Base-by-base conservation (phyloP, 2,113 vertebrate genomes). In the Chloroceryle aenea region DNA sequence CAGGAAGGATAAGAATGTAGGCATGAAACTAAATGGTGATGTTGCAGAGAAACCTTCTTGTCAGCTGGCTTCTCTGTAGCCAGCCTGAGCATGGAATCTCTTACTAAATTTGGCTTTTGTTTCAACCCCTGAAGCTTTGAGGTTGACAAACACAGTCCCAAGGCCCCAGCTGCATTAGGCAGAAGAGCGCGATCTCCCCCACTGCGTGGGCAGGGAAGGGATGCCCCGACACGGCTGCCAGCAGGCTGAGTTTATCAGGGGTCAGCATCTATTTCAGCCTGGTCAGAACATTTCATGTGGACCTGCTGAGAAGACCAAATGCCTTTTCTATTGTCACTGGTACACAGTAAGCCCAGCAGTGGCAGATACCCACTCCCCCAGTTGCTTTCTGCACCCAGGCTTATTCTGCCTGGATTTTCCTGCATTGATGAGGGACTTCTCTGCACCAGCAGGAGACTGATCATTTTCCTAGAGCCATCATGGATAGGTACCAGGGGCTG, bases 321-420 rank as follows among this genome's bases (percentile, higher is more conserved):
- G 17, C 47, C 19, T 79, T 84, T 74, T 69, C 38, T 16, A 4
- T 64, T 52, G 78, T 26, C 26, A 2, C 29, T 38, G 48, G 43
- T 43, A 7, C 8, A 3, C 1, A 1, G 6, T 29, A 68, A 68
- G 32, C 43, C 30, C 18, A 34, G 68, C 36, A 53, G n/a, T 13
- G 14, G 45, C 0, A 0, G 42, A 27, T 69, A 38, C 11, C 27
- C 0, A 0, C 30, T 94, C 12, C 30, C 11, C 10, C 10, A 25
- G 0, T 15, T 75, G 47, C 43, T 75, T 40, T 64, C 29, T 79
- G 42, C 27, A 50, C 42, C 34, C 26, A 34, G 64, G 14, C 36
- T 80, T 68, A 45, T 64, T 85, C 79, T 91, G 69, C 38, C 0
- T 0, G 34, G 5, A 6, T 69, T 93, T 91, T 74, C 32, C 48